Evolutionary conservation across 2,888 invertebrate species (phyloP), one percentile per base, ranked within the genome.

Genomic region (Phoronis australis): DNA sequence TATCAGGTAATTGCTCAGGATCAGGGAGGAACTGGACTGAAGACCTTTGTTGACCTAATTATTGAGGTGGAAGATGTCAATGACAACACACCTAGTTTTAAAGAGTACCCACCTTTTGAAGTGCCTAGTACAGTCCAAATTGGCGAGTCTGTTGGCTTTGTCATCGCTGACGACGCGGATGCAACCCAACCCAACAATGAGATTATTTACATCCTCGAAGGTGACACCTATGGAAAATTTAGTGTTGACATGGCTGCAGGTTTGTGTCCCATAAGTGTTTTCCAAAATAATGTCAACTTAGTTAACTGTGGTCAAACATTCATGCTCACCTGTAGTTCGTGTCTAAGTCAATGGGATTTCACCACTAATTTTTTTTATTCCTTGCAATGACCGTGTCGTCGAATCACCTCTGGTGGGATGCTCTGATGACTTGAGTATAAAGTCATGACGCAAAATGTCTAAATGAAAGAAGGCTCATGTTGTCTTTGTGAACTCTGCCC

Each of bases 131-230:
- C 20, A n/a, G 55, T 55, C 26, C 37, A 43, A 15, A 47, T 52
- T 23, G 60, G 58, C 9, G 48, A 53, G 21, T 46, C 48, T 20
- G 48, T 57, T 9, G 60, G 58, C 6, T 42, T 39, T 6, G 47
- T 59, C 2, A 23, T 26, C 6, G 60, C 60, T 12, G 37, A 42
- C 6, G 60, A 60, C 39, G 37, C 25, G 5, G 60, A 60, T 42
- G 55, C 56, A 20, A 55, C 55, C 4, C 40, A 42, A 22, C 60
- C 60, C 23, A 60, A 60, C 47, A 60, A 59, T 38, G 39, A 52
- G 9, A 15, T 60, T 12, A 37, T 60, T 15, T 60, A 57, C 44
- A 46, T 55, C 15, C 38, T 60, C 23, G 50, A 55, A 31, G 50
- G 48, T 25, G 56, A 60, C 27, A 31, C 55, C 2, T 46, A 47